These are phyloP conservation scores for Pissodes strobi DNA, from an alignment of 1,140 invertebrate genomes.

Conservation along the genomic window DNA sequence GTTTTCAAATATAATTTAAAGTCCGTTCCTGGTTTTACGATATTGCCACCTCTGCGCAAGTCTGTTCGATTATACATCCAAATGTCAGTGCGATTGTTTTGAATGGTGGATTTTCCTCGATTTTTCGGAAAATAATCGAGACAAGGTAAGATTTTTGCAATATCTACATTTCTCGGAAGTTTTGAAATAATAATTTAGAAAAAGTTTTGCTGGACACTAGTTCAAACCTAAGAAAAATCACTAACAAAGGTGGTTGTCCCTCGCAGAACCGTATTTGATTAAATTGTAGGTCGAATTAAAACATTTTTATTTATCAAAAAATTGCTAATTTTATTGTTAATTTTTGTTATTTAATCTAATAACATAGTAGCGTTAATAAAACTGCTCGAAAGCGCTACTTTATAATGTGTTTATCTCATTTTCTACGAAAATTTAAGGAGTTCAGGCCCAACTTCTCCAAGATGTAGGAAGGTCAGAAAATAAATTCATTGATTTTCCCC, in stretches of 20 bases:
- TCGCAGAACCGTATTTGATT: neutral
- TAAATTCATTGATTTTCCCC: conserved; percentile 11
- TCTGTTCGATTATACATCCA: neutral
- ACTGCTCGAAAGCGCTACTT: too few relatives aligned
- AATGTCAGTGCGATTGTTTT: conserved; percentile 21
- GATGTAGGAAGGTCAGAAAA: conserved; percentile 4
- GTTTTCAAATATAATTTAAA: too few relatives aligned
- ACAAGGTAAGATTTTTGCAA: conserved; percentile 1
- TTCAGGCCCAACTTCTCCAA: too few relatives aligned
- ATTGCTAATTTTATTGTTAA: too few relatives aligned
- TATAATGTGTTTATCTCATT: too few relatives aligned
- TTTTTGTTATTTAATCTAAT: too few relatives aligned
- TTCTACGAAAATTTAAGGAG: too few relatives aligned
- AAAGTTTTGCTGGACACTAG: neutral
- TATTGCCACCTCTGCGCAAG: too few relatives aligned
- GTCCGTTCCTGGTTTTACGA: too few relatives aligned
- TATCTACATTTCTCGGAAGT: neutral
- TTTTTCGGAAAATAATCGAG: conserved; percentile 1
- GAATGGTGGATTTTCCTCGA: conserved; percentile 1
- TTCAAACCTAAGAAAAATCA: neutral
- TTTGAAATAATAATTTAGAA: neutral
- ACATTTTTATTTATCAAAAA: too few relatives aligned
- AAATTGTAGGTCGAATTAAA: too few relatives aligned
- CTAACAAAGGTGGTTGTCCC: neutral
- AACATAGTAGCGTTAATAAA: too few relatives aligned